A percentile compares a stretch with the other conserved stretches of the same genome.
phyloP scores from a whole-genome alignment of 2,888 invertebrate genomes.

The Drosophila bunnanda region DNA sequence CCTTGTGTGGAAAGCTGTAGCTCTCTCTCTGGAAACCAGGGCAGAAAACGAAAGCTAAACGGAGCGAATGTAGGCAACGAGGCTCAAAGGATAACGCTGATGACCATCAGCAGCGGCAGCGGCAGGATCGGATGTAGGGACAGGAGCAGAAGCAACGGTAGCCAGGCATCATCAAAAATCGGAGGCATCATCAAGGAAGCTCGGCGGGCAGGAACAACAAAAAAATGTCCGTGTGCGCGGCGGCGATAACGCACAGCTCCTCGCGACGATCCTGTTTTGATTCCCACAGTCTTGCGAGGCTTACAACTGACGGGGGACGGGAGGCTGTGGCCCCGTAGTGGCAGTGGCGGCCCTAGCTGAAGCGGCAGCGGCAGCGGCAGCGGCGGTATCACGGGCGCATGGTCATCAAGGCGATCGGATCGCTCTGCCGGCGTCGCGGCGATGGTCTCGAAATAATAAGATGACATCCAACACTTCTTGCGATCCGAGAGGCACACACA shows the following conservation, averaged over 20 bases:
- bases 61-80: constrained; percentile 29
- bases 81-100: constrained; percentile 55
- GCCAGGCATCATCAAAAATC: constrained; percentile 67
- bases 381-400: constrained; percentile 68
- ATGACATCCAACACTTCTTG: constrained; percentile 85
- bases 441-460: constrained; percentile 83
- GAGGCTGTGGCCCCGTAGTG: constrained; percentile 42
- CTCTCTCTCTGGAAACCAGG: constrained; percentile 6
- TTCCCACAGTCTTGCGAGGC: constrained; percentile 84
- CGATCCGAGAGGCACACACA: constrained; percentile 49
- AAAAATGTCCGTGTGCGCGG: constrained; percentile 48
- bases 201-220: constrained; percentile 42
- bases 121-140: constrained; percentile 16
- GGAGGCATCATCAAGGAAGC: constrained; percentile 68
- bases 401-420: constrained; percentile 68
- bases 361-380: constrained; percentile 26
- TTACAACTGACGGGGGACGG: constrained; percentile 60
- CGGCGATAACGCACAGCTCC: constrained; percentile 61
- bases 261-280: constrained; percentile 84
- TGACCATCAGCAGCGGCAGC: constrained; percentile 18
- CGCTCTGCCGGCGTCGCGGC: constrained; percentile 46
- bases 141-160: constrained; percentile 34
- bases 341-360: constrained; percentile 19
- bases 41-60: constrained; percentile 32
- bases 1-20: constrained; percentile 15